Evolutionary conservation across 2,797 vertebrate genomes (phyloP).

Genomic region (Tangara arthus): DNA sequence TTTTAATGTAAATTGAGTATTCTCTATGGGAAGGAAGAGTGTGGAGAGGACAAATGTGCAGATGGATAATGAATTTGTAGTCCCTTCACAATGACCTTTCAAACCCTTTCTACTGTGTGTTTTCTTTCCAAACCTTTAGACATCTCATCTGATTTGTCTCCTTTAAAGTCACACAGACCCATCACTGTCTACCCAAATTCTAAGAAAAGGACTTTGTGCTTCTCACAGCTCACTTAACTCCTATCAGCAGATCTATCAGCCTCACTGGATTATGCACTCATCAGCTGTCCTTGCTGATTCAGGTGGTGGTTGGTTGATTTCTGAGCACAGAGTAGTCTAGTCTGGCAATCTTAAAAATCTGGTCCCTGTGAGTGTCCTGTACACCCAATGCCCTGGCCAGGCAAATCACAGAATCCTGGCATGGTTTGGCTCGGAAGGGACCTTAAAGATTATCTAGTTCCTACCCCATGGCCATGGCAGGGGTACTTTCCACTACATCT

Average conservation of each 20-base stretch:
- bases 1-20: not conserved
- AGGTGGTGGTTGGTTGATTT: not conserved
- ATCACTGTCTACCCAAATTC: not conserved
- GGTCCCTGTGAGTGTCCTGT: rapidly evolving
- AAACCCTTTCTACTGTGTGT: not conserved
- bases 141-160: not conserved
- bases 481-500: not conserved
- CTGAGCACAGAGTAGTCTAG: not conserved
- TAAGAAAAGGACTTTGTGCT: not conserved
- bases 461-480: no score
- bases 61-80: not conserved
- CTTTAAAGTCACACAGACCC: not conserved
- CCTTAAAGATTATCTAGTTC: not conserved
- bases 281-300: not conserved
- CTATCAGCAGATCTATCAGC: not conserved
- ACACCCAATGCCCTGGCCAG: not conserved
- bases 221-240: not conserved
- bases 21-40: not conserved
- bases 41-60: not conserved
- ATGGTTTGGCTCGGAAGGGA: not conserved
- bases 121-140: not conserved
- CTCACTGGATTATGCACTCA: not conserved
- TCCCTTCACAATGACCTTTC: not conserved
- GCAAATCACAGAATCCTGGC: not conserved
- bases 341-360: not conserved